phyloP scores from a whole-genome alignment of 2,113 vertebrate species.

The Austrofundulus limnaeus region DNA sequence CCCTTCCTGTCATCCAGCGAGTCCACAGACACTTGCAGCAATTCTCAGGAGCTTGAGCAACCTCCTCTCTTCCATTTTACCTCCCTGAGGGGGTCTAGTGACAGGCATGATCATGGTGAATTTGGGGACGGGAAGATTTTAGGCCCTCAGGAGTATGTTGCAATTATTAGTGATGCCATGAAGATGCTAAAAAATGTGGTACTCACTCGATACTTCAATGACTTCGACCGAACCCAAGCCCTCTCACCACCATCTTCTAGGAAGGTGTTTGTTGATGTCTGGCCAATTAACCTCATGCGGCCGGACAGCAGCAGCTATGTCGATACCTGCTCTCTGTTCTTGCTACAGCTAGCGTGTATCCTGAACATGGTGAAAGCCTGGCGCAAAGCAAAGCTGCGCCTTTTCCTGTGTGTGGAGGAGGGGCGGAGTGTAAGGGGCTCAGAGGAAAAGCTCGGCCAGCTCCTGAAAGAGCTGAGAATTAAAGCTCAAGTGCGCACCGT shows the following conservation, averaged over 20 bases:
- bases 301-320: constrained; percentile 88
- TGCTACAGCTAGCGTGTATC: constrained; percentile 90
- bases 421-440: constrained; percentile 80
- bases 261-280: constrained; percentile 84
- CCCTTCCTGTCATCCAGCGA: constrained; percentile 47
- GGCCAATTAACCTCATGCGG: constrained; percentile 88
- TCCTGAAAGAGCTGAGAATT: constrained; percentile 87
- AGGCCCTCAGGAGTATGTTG: constrained; percentile 83
- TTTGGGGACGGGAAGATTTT: constrained; percentile 73
- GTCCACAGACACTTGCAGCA: constrained; percentile 20
- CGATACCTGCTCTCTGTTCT: constrained; percentile 89
- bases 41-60: constrained; percentile 23
- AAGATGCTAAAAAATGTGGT: constrained; percentile 92
- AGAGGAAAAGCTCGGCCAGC: constrained; percentile 85
- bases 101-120: constrained; percentile 46
- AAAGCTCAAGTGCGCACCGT: constrained; percentile 84
- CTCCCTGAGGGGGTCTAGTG: constrained; percentile 47
- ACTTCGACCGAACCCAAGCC: constrained; percentile 76
- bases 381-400: constrained; percentile 83
- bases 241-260: constrained; percentile 46
- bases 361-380: constrained; percentile 88
- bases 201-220: constrained; percentile 84
- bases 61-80: constrained; percentile 75
- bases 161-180: constrained; percentile 85
- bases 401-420: constrained; percentile 89